Conservation (phyloP, 2,888 invertebrate species). For the Agonopterix arenella region DNA sequence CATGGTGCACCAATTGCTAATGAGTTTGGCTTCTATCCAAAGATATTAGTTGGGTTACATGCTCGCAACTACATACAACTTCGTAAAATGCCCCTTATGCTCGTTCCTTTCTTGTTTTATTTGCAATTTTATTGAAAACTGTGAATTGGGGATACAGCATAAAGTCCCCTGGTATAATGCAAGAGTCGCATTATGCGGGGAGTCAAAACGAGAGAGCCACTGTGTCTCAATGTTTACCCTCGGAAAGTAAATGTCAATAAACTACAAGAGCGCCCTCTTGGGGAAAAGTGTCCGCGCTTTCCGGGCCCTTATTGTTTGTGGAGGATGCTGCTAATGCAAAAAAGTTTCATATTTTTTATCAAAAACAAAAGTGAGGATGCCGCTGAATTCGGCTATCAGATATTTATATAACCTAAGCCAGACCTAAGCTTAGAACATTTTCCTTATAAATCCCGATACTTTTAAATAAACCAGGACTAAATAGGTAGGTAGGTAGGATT, state of each 20-base stretch:
- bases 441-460: too few species aligned
- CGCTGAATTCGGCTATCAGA: too few species aligned
- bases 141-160: background rate
- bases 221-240: slow-evolving; percentile 61
- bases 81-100: background rate
- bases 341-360: background rate
- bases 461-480: too few species aligned
- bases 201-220: slow-evolving; percentile 44
- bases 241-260: slow-evolving; percentile 74
- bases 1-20: slow-evolving; percentile 8
- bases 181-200: slow-evolving; percentile 22
- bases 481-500: too few species aligned
- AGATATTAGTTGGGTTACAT: slow-evolving; percentile 6
- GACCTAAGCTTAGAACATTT: too few species aligned
- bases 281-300: slow-evolving; percentile 50
- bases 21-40: slow-evolving; percentile 9
- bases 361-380: background rate
- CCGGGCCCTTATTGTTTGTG: slow-evolving; percentile 41
- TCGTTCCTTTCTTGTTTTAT: background rate
- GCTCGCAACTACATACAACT: background rate
- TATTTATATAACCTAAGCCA: too few species aligned
- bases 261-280: slow-evolving; percentile 54
- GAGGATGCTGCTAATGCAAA: slow-evolving; percentile 12
- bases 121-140: background rate
- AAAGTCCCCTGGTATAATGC: too few species aligned